These are phyloP conservation scores for Apis cerana DNA, from an alignment of 1,140 invertebrate genomes.

Conservation along the genomic window DNA sequence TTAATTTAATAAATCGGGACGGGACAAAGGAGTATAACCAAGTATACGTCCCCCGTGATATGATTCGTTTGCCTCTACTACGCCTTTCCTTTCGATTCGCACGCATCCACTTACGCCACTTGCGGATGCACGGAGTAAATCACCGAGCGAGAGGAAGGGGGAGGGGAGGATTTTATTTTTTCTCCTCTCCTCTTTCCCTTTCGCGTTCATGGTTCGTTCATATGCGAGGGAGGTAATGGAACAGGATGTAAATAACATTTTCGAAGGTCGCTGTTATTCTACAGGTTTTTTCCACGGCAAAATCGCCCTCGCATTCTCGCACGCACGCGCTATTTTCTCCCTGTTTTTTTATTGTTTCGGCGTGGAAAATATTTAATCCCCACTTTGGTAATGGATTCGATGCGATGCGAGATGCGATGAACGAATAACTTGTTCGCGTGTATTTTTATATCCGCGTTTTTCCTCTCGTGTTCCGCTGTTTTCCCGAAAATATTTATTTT, in stretches of 20 bases:
- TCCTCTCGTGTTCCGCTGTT: too few species aligned
- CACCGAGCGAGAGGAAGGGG: not conserved
- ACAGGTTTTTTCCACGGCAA: not conserved
- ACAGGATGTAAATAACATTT: not conserved
- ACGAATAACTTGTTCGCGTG: conserved; percentile 17
- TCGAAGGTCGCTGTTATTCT: not conserved
- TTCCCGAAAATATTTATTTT: not conserved
- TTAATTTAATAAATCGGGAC: conserved; percentile 32
- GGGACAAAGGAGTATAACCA: not conserved
- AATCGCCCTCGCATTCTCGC: not conserved
- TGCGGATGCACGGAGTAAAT: too few species aligned
- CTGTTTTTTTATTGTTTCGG: conserved; percentile 3
- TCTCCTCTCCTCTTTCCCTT: not conserved
- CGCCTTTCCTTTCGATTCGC: too few species aligned
- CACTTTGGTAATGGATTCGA: not conserved
- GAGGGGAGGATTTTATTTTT: not conserved
- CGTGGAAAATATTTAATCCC: conserved; percentile 29
- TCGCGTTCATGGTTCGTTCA: not conserved
- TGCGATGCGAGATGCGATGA: not conserved
- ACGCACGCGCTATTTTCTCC: not conserved
- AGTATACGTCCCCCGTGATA: too few species aligned
- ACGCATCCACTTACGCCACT: too few species aligned
- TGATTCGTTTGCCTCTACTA: not conserved
- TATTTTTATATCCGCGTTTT: not conserved
- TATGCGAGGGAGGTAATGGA: not conserved